These are phyloP conservation scores for Euleptes europaea DNA, from an alignment of 2,113 vertebrate species.

Conservation along the genomic window DNA sequence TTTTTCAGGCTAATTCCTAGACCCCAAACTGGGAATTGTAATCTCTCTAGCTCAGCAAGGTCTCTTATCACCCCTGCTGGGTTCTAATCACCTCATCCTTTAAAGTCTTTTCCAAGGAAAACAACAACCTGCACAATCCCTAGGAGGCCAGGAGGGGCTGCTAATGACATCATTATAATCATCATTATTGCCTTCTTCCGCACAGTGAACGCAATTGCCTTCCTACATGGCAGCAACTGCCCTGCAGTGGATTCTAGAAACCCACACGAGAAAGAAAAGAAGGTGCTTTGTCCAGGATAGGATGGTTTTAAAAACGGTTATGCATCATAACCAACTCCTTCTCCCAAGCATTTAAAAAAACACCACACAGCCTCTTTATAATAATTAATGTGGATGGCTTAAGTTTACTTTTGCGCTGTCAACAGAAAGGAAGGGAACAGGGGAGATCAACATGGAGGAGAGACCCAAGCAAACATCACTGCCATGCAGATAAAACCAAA, in stretches of 20 bases:
- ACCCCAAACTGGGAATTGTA: neutral
- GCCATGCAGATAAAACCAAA: no score
- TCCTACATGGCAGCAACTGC: neutral
- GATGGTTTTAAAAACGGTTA: neutral
- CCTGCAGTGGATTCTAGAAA: neutral
- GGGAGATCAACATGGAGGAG: neutral
- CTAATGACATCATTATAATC: neutral
- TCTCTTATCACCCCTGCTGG: constrained; percentile 4
- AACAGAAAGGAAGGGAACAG: neutral
- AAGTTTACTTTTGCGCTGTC: neutral
- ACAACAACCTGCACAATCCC: neutral
- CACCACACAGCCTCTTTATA: neutral
- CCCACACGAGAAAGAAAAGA: neutral
- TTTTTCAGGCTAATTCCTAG: neutral
- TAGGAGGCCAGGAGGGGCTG: neutral
- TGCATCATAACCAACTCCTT: neutral
- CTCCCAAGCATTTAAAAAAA: neutral
- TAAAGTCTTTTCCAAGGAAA: neutral
- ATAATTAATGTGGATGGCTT: neutral
- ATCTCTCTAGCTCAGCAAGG: neutral
- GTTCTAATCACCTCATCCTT: constrained; percentile 9
- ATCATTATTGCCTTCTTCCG: neutral
- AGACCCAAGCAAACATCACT: neutral
- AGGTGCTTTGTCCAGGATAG: neutral
- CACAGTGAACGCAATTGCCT: neutral